Evolutionary conservation across 2,888 invertebrate species (phyloP).

Genomic region (Dermolepida albohirtum): DNA sequence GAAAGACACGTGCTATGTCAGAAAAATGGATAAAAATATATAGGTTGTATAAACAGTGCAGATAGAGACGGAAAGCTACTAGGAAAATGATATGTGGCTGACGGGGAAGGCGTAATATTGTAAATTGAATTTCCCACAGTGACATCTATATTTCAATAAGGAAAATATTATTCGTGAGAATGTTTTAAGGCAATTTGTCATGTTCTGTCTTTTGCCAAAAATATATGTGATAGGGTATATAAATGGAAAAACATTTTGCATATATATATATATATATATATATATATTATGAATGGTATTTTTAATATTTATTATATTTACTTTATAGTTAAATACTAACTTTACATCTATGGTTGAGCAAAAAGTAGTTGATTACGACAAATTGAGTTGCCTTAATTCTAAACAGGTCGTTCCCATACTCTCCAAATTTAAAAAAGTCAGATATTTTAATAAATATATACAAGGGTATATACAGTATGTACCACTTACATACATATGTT

Average conservation of each 20-base stretch:
- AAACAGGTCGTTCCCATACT: no score
- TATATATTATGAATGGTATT: not conserved
- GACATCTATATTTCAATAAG: conserved; percentile 46
- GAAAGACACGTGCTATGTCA: conserved; percentile 57
- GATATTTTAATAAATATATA: no score
- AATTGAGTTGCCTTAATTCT: no score
- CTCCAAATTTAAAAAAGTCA: no score
- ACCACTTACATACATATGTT: no score
- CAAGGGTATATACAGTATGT: no score
- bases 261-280: no score
- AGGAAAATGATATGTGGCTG: conserved; percentile 58
- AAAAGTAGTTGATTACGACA: no score
- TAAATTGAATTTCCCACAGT: conserved; percentile 59
- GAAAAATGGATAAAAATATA: conserved; percentile 37
- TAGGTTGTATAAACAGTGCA: not conserved
- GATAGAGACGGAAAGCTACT: conserved; percentile 55
- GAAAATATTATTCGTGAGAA: conserved; percentile 20
- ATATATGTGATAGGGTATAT: not conserved
- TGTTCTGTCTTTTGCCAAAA: not conserved
- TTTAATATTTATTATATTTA: conserved; percentile 1
- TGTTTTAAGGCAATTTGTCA: conserved; percentile 38
- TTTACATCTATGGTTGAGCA: no score
- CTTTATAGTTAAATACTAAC: no score
- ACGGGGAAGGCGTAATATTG: conserved; percentile 56
- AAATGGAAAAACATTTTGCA: not conserved